These are phyloP conservation scores for Sinocyclocheilus rhinocerous DNA, from an alignment of 2,113 vertebrate genomes.

Conservation along the genomic window DNA sequence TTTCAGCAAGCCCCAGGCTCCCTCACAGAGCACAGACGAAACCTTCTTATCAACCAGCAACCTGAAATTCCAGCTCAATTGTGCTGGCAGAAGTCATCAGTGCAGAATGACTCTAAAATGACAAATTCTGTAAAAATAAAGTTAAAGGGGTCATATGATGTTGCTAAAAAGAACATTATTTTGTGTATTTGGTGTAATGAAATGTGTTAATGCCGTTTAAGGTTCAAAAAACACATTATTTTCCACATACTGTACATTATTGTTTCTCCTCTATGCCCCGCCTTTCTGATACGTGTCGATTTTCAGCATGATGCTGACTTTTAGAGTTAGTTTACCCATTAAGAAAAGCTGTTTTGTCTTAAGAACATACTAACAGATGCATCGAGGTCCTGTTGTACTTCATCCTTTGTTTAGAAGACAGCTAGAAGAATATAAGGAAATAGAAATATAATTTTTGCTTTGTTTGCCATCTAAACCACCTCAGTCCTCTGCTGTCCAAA, in stretches of 20 bases:
- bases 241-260: no score
- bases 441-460: neutral
- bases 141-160: neutral
- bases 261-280: no score
- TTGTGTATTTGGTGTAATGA: no score
- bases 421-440: neutral
- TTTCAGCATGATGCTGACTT: neutral
- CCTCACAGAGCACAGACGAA: conserved; percentile 16
- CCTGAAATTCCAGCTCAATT: neutral
- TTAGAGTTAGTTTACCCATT: neutral
- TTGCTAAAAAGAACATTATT: no score
- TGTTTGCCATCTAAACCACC: neutral
- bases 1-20: conserved; percentile 25
- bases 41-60: neutral
- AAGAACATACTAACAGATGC: neutral
- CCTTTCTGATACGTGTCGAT: no score
- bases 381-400: neutral
- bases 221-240: no score
- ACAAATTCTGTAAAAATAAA: neutral
- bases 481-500: conserved; percentile 20
- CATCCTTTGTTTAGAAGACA: neutral
- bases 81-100: conserved; percentile 3
- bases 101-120: conserved; percentile 14
- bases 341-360: neutral
- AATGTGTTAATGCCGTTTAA: no score